Evolutionary conservation across 2,113 vertebrate genomes (phyloP), one percentile per base, ranked within the genome.

Genomic region (Cinclus mexicanus): DNA sequence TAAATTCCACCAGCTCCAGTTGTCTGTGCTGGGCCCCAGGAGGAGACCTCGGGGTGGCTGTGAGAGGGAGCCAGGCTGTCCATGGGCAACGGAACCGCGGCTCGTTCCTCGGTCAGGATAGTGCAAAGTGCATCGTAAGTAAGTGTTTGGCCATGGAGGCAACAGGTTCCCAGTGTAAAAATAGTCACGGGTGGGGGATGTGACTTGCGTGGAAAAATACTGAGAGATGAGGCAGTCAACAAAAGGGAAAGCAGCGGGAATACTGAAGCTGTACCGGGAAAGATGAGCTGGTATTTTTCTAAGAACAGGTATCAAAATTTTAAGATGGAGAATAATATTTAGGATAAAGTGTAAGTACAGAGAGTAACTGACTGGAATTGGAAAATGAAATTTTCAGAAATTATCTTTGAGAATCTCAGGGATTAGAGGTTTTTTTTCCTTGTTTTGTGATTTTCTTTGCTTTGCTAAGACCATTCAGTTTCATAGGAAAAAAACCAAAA

Each of bases 1-100:
- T 77, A 74, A 92, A 93, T 92, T 89, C 93, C 83, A 56, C n/a
- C 39, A 63, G 68, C 76, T 93, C 87, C 75, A 35, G 33, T 19
- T 63, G 92, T 52, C 85, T 81, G 71, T 0, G 0, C 56, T 9
- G 22, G 56, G 72, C 55, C 67, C 64, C 50, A 35, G 74, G 78
- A 93, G 44, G 28, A 82, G 41, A 78, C 22, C 52, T 59, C 9
- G 11, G 76, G 44, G 83, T 67, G 88, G 12, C 78, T 79, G 52
- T 1, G 0, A 78, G 60, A 61, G 41, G 10, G 44, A 91, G 67
- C 46, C 14, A 3, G 37, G 60, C 52, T 71, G 60, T 26, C 68
- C 47, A 50, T 0, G 59, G 59, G 16, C 1, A 0, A 23, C 2
- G 33, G 61, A 87, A 14, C 28, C 56, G 44, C 2, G 0, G 39